Evolutionary conservation across 2,113 vertebrate species (phyloP).

Genomic region (Ivindomyrus marchei): DNA sequence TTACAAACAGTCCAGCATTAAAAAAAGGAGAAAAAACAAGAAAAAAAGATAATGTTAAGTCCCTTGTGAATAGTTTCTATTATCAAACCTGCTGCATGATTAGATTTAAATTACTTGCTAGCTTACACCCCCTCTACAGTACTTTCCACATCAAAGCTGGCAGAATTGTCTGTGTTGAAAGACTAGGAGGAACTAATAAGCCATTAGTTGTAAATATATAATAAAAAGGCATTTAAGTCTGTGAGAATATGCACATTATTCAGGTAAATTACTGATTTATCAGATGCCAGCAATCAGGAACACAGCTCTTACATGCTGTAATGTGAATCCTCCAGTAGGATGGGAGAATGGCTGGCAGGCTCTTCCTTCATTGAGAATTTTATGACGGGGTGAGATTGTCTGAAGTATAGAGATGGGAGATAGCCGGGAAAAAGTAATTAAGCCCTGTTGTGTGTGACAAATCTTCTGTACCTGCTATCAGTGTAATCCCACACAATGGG

Average conservation of each 20-base stretch:
- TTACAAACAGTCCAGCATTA: not conserved
- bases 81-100: not conserved
- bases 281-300: not conserved
- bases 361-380: not conserved
- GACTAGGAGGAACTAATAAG: not conserved
- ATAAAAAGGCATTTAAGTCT: not conserved
- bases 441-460: constrained; percentile 33
- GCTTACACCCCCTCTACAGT: not conserved
- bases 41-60: not conserved
- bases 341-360: too few relatives aligned
- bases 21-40: not conserved
- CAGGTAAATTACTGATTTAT: not conserved
- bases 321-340: not conserved
- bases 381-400: constrained; percentile 5
- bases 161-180: not conserved
- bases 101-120: not conserved
- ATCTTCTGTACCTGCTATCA: constrained; percentile 34
- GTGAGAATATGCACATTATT: not conserved
- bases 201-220: not conserved
- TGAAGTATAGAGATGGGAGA: constrained; percentile 15
- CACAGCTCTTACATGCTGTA: not conserved
- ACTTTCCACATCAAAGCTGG: not conserved
- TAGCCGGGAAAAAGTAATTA: constrained; percentile 39
- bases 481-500: constrained; percentile 31
- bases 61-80: not conserved